Evolutionary conservation across 2,888 invertebrate genomes (phyloP).

Genomic region (Rhingia rostrata): DNA sequence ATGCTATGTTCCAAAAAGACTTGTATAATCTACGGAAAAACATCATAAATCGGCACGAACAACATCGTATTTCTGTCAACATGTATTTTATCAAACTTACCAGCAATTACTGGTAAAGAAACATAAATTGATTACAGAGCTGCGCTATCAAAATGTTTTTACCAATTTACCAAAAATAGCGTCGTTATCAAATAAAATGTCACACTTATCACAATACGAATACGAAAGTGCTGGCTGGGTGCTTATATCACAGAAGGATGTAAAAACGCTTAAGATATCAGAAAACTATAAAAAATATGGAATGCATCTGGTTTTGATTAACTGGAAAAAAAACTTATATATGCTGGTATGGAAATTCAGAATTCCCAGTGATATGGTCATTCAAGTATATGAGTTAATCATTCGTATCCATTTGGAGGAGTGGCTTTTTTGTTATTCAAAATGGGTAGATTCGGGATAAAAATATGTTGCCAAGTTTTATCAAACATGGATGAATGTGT

Average conservation of each 20-base stretch:
- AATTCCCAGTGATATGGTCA: background rate
- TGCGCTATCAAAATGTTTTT: background rate
- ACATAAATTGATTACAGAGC: background rate
- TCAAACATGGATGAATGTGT: background rate
- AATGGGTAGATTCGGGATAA: background rate
- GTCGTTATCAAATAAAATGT: no score
- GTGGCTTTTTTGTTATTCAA: background rate
- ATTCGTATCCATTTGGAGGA: slow-evolving; percentile 1
- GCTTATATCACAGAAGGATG: no score
- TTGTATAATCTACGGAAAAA: background rate
- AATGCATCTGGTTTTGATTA: background rate
- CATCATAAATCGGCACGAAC: background rate
- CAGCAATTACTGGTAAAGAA: background rate
- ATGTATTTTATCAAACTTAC: background rate
- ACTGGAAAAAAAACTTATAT: background rate
- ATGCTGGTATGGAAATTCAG: background rate
- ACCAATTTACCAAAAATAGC: no score
- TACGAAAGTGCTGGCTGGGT: no score
- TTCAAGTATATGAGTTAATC: background rate
- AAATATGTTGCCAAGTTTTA: background rate
- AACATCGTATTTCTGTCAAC: background rate
- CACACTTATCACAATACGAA: no score
- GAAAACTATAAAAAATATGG: background rate
- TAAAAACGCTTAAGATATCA: background rate
- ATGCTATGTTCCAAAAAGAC: no score